Percentiles rank a stretch among this genome's conserved stretches.
phyloP scores from a whole-genome alignment of 2,888 invertebrate species.

The Cetonia aurata region DNA sequence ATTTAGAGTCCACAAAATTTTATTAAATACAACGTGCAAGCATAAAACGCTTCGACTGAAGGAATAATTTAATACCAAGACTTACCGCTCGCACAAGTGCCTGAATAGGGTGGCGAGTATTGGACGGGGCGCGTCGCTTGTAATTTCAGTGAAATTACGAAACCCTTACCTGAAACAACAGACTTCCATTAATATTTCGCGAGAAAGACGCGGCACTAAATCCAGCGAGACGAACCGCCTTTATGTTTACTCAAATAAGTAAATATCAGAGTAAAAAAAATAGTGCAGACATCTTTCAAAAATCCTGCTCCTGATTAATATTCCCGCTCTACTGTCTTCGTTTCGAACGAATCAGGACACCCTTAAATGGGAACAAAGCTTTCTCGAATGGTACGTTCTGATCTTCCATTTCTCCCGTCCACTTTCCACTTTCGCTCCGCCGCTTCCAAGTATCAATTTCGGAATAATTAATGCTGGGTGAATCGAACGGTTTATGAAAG shows the following conservation, averaged over 20 bases:
- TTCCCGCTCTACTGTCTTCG: constrained; percentile 12
- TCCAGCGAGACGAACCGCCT: constrained; percentile 45
- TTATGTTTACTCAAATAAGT: constrained; percentile 44
- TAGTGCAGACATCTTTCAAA: constrained; percentile 28
- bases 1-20: too few relatives aligned
- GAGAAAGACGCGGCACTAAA: constrained; percentile 47
- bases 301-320: constrained; percentile 39
- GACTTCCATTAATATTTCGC: constrained; percentile 57
- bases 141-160: background rate
- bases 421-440: background rate
- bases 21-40: too few relatives aligned
- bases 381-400: background rate
- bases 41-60: too few relatives aligned
- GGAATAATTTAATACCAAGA: too few relatives aligned
- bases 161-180: constrained; percentile 57
- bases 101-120: background rate
- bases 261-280: constrained; percentile 23
- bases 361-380: constrained; percentile 28
- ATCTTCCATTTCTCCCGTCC: background rate
- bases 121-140: background rate
- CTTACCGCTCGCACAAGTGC: too few relatives aligned
- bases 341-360: background rate
- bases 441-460: constrained; percentile 24
- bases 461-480: constrained; percentile 19
- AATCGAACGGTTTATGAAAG: background rate